Base-by-base conservation (phyloP, 2,113 vertebrate genomes). In the Raja brachyura region DNA sequence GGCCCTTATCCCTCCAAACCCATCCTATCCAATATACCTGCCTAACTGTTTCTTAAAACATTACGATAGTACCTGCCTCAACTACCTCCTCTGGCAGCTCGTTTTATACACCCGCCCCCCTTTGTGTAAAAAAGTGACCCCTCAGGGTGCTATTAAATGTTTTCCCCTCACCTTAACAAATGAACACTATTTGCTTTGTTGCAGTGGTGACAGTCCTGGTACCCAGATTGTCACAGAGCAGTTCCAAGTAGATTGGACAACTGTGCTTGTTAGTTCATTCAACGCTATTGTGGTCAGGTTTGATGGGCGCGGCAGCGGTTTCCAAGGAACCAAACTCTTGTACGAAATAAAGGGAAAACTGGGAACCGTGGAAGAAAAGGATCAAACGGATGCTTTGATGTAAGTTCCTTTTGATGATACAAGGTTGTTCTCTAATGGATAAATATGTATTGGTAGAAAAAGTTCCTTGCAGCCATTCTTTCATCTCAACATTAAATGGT, bases 181-280 rank as follows among this genome's bases (percentile, higher is more conserved):
- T 63, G 59, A 88, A 63, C 31, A 28, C 48, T 8, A 25, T 20
- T 73, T 74, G 13, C 4, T 68, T 90, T 13, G 2, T 94, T 94
- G 13, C 95, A 99, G 99, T 0, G 98, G 98, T 0, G 98, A 97
- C 93, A 96, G 97, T 0, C 99, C 99, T 0, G 99, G 98, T 78
- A 98, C 97, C 93, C 98, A 99, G 96, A 96, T 95, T 0, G 98
- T 99, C 93, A 96, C 97, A 0, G 98, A 99, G 95, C 96, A 93
- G 88, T 99, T 99, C 25, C 94, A 96, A 86, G 94, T 98, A 94
- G 97, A 97, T 93, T 99, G 99, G 99, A 95, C 97, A 39, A 98
- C 97, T 0, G 98, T 96, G 54, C 95, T 99, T 96, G 98, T 98
- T 96, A 99, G 99, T 96, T 97, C 97, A 93, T 98, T 99, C 9